These are phyloP conservation scores for Cordilura impudica DNA, from an alignment of 2,888 invertebrate genomes.

Conservation along the genomic window DNA sequence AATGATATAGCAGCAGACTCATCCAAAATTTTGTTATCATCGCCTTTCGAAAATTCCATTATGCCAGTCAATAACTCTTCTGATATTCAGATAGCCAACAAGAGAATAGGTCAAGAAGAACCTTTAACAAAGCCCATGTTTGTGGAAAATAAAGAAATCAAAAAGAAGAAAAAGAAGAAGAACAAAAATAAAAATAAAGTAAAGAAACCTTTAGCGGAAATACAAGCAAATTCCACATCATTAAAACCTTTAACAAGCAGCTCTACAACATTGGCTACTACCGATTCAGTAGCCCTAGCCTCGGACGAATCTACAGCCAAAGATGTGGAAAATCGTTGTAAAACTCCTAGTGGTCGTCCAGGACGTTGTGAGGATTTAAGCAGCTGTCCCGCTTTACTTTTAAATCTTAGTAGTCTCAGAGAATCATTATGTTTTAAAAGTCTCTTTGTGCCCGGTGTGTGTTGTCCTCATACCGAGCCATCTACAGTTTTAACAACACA, in stretches of 20 bases:
- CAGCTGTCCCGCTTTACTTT: conserved; percentile 89
- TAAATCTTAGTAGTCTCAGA: conserved; percentile 88
- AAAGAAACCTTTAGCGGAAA: conserved; percentile 72
- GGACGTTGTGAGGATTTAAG: conserved; percentile 93
- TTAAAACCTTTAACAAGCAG: conserved; percentile 69
- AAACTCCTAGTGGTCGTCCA: conserved; percentile 87
- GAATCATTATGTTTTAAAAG: conserved; percentile 95
- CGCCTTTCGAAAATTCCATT: conserved; percentile 65
- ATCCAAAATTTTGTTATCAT: conserved; percentile 60
- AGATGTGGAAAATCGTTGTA: conserved; percentile 83
- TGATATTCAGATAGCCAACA: conserved; percentile 67
- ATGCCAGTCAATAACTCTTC: conserved; percentile 59
- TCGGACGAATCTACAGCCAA: conserved; percentile 78
- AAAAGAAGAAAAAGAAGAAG: conserved; percentile 74
- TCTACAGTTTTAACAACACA: conserved; percentile 73
- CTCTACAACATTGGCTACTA: conserved; percentile 40
- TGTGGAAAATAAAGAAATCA: conserved; percentile 75
- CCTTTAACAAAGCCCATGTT: conserved; percentile 67
- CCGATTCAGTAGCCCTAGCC: conserved; percentile 74
- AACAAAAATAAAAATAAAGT: conserved; percentile 74
- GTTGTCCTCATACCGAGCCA: conserved; percentile 84
- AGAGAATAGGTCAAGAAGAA: conserved; percentile 68
- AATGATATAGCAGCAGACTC: conserved; percentile 28
- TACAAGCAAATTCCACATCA: conserved; percentile 56
- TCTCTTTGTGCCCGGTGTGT: conserved; percentile 93